Conservation (phyloP, 2,113 vertebrate species). For the Equus quagga region DNA sequence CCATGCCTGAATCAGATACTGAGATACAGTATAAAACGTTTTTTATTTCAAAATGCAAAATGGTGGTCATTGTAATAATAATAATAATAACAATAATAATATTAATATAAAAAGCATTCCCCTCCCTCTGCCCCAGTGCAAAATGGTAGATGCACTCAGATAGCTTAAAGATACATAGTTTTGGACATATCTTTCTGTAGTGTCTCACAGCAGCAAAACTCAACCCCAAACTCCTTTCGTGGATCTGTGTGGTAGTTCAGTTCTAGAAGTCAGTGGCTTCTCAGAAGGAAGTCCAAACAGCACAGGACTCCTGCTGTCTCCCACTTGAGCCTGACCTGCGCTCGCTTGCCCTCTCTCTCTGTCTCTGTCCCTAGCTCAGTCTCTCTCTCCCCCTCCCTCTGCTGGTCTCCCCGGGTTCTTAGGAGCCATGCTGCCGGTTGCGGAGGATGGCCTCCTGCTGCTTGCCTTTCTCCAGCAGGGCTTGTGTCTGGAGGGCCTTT, state of each 20-base stretch:
- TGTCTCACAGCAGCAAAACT: slow-evolving; percentile 90
- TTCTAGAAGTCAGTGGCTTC: neutral
- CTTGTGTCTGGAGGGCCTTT: neutral
- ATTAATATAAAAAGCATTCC: slow-evolving; percentile 81
- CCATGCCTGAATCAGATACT: neutral
- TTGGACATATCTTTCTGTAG: slow-evolving; percentile 56
- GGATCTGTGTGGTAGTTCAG: neutral
- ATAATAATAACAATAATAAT: slow-evolving; percentile 74
- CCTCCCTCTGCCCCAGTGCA: neutral
- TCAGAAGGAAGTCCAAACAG: neutral
- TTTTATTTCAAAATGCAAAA: slow-evolving; percentile 89
- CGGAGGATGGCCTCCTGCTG: neutral
- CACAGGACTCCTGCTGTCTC: neutral
- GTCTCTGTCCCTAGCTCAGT: neutral
- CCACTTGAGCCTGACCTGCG: neutral
- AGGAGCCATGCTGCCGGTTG: slow-evolving; percentile 90
- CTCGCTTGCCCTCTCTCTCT: neutral
- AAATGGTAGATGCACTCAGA: slow-evolving; percentile 70
- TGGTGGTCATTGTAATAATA: slow-evolving; percentile 60
- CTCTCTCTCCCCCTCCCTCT: neutral
- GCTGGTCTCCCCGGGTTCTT: neutral
- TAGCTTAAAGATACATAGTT: slow-evolving; percentile 75
- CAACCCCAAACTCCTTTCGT: slow-evolving; percentile 37
- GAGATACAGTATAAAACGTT: slow-evolving; percentile 82
- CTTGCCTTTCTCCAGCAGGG: slow-evolving; percentile 67